Evolutionary conservation across 64 coral and sea anemone genomes (phyloP), one percentile per base, ranked within the genome.

Genomic region (Montipora cactus): DNA sequence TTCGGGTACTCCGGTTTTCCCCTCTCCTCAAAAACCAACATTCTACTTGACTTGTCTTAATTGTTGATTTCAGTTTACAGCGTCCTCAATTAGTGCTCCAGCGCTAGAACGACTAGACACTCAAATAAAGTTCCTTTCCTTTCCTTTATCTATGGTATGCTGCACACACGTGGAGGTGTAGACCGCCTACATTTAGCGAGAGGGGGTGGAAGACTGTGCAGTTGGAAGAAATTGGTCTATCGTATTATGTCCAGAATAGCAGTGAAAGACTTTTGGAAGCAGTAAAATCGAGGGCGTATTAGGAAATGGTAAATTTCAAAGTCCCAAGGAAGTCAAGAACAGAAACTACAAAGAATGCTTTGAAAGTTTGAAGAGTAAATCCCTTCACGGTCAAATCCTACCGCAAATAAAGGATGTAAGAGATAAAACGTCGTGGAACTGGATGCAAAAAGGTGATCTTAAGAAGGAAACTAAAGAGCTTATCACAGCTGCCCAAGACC

Each of bases 381-480:
- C 80, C 22, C 57, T 83, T 15, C 80, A 83, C 52, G 80, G 80
- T 58, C 82, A 86, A 61, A 61, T 86, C 20, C 82, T 61, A 67
- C 20, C 57, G 58, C 82, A 86, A 69, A 86, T 16, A 13, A 0
- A 83, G 57, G 80, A 88, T 44, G 70, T 74, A 28, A 88, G 85
- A 55, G 66, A 88, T 55, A 10, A 0, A 55, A 55, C 52, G 10
- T 55, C 52, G 52, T 55, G 52, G 52, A 87, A 0, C 16, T 69
- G 28, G 66, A 22, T 37, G 67, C 13, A 88, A 74, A 61, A 37
- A 37, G 37, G 37, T 37, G 37, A 37, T 37, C 37, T 37, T 37
- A 37, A 37, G 37, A 88, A 88, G 70, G 85, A 88, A 71, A 76
- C 87, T 75, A 5, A 89, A 75, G 71, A 73, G 25, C 45, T 89